Evolutionary conservation across 23 tunicate genomes (phyloP).

Genomic region (Diplosoma virens): DNA sequence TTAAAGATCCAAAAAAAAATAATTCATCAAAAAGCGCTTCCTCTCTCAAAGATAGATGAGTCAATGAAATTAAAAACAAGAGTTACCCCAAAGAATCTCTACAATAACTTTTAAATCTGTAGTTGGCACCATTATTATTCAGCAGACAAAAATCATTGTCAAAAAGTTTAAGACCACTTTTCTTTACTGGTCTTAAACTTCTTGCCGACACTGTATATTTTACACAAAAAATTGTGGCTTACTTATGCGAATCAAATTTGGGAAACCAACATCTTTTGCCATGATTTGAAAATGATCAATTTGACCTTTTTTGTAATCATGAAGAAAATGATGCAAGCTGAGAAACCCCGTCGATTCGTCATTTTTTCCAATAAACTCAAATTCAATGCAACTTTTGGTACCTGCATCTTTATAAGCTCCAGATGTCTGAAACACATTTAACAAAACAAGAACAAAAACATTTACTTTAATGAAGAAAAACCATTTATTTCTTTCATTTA

Average conservation of each 20-base stretch:
- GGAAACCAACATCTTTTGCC: constrained; percentile 10
- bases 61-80: too few relatives aligned
- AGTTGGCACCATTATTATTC: too few relatives aligned
- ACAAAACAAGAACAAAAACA: not conserved
- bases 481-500: not conserved
- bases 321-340: not conserved
- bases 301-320: constrained; percentile 11
- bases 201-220: too few relatives aligned
- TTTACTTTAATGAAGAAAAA: not conserved
- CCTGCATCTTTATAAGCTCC: not conserved
- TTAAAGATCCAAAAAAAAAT: too few relatives aligned
- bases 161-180: too few relatives aligned
- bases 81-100: too few relatives aligned
- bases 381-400: not conserved
- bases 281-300: not conserved
- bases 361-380: not conserved
- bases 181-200: too few relatives aligned
- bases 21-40: too few relatives aligned
- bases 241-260: not conserved
- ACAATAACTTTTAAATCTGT: too few relatives aligned
- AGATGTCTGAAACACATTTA: not conserved
- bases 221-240: too few relatives aligned
- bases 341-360: constrained; percentile 4
- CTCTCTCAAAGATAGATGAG: too few relatives aligned
- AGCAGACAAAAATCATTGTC: too few relatives aligned